Conservation (phyloP, 2,888 invertebrate genomes). For the Mesorhabditis belari region DNA sequence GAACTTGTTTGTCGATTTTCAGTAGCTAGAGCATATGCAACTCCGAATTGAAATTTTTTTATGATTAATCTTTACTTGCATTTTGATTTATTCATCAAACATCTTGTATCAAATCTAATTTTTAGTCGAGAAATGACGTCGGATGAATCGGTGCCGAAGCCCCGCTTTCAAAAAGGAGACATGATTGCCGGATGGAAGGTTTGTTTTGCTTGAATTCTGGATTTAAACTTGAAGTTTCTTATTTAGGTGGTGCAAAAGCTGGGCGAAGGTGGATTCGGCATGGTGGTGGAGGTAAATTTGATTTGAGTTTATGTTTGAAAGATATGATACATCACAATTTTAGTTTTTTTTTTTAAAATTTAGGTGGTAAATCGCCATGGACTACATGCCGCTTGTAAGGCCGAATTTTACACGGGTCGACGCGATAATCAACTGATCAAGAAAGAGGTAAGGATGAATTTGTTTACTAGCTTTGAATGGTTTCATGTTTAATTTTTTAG, state of each 20-base stretch:
- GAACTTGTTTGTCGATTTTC: too few species aligned
- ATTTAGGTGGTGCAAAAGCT: constrained; percentile 24
- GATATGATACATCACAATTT: too few species aligned
- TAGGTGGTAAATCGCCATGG: constrained; percentile 9
- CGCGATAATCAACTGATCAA: constrained; percentile 12
- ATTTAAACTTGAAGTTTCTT: too few species aligned
- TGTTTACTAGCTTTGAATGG: too few species aligned
- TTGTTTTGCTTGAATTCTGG: too few species aligned
- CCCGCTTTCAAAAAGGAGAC: not conserved
- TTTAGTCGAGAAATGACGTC: too few species aligned
- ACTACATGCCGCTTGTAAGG: constrained; percentile 27
- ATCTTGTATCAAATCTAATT: too few species aligned
- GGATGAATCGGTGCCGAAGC: not conserved
- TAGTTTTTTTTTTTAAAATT: not conserved
- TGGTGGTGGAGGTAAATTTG: constrained; percentile 27
- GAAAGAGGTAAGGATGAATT: constrained; percentile 28
- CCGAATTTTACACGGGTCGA: constrained; percentile 25
- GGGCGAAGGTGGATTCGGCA: constrained; percentile 41
- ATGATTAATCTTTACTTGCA: too few species aligned
- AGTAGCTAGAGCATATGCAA: too few species aligned
- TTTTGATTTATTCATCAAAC: too few species aligned
- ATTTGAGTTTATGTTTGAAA: not conserved
- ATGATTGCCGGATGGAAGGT: not conserved
- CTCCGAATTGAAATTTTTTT: too few species aligned
- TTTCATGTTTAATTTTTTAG: too few species aligned